These are phyloP conservation scores for Apodemia mormo DNA, from an alignment of 2,888 invertebrate species.

Conservation along the genomic window DNA sequence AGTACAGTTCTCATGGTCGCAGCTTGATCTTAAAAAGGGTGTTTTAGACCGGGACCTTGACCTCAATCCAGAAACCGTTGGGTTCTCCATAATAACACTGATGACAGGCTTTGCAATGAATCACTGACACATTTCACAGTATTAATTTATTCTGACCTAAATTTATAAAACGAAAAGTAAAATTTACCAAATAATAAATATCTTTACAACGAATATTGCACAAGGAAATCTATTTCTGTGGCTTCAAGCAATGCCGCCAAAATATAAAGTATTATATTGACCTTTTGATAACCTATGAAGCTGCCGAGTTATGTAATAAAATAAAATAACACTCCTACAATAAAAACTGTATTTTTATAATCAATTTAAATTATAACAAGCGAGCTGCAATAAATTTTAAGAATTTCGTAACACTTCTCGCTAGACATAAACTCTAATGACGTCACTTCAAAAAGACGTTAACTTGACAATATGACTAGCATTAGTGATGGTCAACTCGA, in stretches of 20 bases:
- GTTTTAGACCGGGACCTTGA: slow-evolving; percentile 87
- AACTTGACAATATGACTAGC: slow-evolving; percentile 37
- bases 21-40: slow-evolving; percentile 82
- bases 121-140: slow-evolving; percentile 46
- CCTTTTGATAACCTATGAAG: slow-evolving; percentile 41
- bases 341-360: slow-evolving; percentile 22
- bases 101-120: slow-evolving; percentile 22
- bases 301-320: slow-evolving; percentile 2
- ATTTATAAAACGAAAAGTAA: slow-evolving; percentile 44
- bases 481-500: too few species aligned
- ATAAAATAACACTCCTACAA: slow-evolving; percentile 26
- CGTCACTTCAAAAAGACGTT: slow-evolving; percentile 53
- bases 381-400: slow-evolving; percentile 48
- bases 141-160: slow-evolving; percentile 46
- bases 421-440: slow-evolving; percentile 69
- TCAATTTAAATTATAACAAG: slow-evolving; percentile 48
- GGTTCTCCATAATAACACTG: slow-evolving; percentile 60
- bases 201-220: slow-evolving; percentile 59
- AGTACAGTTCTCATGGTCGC: slow-evolving; percentile 81
- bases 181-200: slow-evolving; percentile 45
- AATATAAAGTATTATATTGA: slow-evolving; percentile 62
- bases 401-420: slow-evolving; percentile 60
- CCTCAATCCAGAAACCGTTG: slow-evolving; percentile 79
- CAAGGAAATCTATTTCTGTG: slow-evolving; percentile 78
- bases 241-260: slow-evolving; percentile 76